Conservation (phyloP, 2,113 vertebrate species). For the Neopipo cinnamomea region DNA sequence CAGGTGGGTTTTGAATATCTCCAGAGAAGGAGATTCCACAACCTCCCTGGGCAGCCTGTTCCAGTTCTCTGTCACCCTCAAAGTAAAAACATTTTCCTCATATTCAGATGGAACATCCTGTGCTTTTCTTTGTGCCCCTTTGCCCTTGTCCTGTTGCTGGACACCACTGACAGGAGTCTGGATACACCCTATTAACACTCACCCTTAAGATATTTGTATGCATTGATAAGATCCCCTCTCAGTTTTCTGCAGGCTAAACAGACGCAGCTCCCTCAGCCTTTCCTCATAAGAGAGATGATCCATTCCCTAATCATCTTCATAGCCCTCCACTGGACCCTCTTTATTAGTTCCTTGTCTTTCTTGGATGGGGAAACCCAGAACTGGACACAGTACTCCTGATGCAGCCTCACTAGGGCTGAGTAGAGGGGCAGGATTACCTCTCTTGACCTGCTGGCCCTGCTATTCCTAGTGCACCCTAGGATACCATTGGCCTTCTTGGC, state of each 20-base stretch:
- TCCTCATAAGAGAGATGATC: not conserved
- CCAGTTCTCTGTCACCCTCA: not conserved
- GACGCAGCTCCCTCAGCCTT: not conserved
- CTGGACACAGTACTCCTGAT: not conserved
- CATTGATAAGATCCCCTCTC: not conserved
- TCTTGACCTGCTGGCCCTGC: fast-evolving
- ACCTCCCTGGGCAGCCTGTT: not conserved
- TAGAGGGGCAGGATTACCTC: not conserved
- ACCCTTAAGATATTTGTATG: not conserved
- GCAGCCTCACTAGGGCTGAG: not conserved
- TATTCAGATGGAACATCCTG: not conserved
- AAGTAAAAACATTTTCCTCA: not conserved
- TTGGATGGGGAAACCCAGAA: not conserved
- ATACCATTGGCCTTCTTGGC: not conserved
- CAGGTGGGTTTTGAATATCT: not conserved
- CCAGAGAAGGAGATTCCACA: not conserved
- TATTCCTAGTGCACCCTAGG: not conserved
- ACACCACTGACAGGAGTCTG: not conserved
- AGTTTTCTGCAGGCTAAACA: not conserved
- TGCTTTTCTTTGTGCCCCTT: not conserved
- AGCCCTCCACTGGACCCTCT: not conserved
- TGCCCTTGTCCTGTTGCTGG: not conserved
- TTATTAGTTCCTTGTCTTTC: not conserved
- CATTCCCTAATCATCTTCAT: not conserved
- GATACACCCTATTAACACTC: not conserved